phyloP scores from a whole-genome alignment of 2,888 invertebrate genomes.

The Eulithis prunata region DNA sequence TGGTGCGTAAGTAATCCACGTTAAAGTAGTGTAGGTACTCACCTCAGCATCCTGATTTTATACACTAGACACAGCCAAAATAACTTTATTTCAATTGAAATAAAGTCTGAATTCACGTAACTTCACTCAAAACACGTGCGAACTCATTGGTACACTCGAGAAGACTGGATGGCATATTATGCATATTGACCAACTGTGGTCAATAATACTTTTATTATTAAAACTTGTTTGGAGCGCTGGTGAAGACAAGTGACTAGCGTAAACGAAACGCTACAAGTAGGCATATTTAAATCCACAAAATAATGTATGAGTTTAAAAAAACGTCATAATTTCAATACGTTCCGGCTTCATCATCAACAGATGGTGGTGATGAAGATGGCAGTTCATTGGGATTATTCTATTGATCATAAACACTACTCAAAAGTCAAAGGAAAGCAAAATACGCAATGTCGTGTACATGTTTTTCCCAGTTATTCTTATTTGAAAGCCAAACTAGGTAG shows the following conservation, averaged over 20 bases:
- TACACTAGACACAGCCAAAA: conserved; percentile 16
- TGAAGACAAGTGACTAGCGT: background rate
- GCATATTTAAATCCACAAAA: too few species aligned
- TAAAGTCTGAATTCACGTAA: conserved; percentile 8
- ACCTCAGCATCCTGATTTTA: conserved; percentile 4
- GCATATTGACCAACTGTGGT: background rate
- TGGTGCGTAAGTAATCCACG: too few species aligned
- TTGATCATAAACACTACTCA: too few species aligned
- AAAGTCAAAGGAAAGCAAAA: too few species aligned
- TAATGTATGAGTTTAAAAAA: too few species aligned
- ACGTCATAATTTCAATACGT: too few species aligned
- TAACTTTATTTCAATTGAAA: background rate
- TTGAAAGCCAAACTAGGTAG: too few species aligned
- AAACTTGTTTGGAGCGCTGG: conserved; percentile 3
- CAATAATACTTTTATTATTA: conserved; percentile 1
- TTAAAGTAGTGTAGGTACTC: background rate
- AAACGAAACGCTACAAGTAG: background rate
- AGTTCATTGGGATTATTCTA: too few species aligned
- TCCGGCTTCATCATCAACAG: too few species aligned
- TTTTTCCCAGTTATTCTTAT: too few species aligned
- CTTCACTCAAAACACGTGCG: conserved; percentile 1
- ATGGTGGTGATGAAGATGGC: too few species aligned
- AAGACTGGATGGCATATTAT: conserved; percentile 4
- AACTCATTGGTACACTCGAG: background rate
- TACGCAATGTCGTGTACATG: too few species aligned